These are phyloP conservation scores for Eclectus roratus DNA, from an alignment of 2,113 vertebrate genomes.

Conservation along the genomic window DNA sequence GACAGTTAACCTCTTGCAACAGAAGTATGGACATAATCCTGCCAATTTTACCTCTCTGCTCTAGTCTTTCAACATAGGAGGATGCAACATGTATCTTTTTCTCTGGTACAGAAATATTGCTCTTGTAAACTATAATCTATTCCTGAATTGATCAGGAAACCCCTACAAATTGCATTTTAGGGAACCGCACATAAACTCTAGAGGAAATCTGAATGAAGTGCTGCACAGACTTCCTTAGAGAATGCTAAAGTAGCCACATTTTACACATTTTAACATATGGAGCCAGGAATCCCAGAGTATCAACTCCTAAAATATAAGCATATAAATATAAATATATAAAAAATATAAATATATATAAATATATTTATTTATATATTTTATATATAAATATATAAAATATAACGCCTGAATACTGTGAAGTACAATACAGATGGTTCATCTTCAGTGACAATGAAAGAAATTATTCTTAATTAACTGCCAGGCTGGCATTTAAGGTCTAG, in stretches of 20 bases:
- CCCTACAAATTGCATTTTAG: background rate
- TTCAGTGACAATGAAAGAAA: background rate
- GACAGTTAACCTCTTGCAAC: background rate
- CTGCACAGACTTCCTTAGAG: background rate
- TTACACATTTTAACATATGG: background rate
- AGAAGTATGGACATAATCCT: background rate
- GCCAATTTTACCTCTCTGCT: background rate
- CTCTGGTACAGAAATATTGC: background rate
- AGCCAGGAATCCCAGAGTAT: background rate
- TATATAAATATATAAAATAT: no score
- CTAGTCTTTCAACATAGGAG: background rate
- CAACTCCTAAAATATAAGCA: background rate
- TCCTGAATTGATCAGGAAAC: background rate
- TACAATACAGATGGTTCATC: background rate
- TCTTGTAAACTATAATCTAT: background rate
- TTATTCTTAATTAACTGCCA: background rate
- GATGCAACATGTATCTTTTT: background rate
- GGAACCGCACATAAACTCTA: background rate
- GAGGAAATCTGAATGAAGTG: background rate
- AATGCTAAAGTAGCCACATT: background rate
- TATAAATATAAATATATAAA: no score
- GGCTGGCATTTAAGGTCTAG: background rate
- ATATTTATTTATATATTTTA: no score
- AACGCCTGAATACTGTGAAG: background rate
- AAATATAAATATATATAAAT: no score